Percentiles rank a stretch among this genome's conserved stretches.
phyloP scores from a whole-genome alignment of 1,140 invertebrate species.

The Brachionus paranguensis region DNA sequence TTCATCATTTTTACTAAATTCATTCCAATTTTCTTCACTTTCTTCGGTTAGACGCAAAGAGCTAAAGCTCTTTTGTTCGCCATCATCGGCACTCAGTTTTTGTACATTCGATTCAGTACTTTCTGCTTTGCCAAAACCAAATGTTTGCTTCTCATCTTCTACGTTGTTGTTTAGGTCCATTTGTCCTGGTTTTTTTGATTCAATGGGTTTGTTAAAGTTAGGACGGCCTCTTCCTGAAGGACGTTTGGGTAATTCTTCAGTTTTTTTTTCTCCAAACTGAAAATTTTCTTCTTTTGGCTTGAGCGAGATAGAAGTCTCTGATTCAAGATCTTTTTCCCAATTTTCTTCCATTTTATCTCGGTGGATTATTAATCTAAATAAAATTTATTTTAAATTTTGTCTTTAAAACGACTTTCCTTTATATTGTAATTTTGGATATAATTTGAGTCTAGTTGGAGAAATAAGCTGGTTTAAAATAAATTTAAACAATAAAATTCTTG shows the following conservation, averaged over 20 bases:
- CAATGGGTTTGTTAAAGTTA: not conserved
- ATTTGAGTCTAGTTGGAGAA: not conserved
- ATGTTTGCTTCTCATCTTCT: not conserved
- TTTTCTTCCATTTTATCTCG: conserved; percentile 20
- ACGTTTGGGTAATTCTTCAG: not conserved
- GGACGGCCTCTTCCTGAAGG: not conserved
- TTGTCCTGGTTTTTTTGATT: not conserved
- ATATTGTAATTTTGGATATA: no score
- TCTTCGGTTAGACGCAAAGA: not conserved
- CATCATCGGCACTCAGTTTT: not conserved
- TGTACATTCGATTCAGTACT: no score
- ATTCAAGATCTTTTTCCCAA: not conserved
- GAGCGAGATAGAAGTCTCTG: not conserved
- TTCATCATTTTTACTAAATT: not conserved
- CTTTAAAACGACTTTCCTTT: not conserved
- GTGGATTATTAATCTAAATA: not conserved
- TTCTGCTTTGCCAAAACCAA: not conserved
- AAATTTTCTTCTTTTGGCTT: not conserved
- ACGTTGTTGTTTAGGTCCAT: not conserved
- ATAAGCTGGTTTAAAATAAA: not conserved
- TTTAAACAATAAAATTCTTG: not conserved
- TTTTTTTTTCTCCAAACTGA: not conserved
- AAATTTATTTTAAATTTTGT: not conserved
- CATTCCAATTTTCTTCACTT: not conserved
- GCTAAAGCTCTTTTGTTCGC: not conserved